Evolutionary conservation across 2,797 vertebrate species (phyloP).

Genomic region (Myiotriccus ornatus): DNA sequence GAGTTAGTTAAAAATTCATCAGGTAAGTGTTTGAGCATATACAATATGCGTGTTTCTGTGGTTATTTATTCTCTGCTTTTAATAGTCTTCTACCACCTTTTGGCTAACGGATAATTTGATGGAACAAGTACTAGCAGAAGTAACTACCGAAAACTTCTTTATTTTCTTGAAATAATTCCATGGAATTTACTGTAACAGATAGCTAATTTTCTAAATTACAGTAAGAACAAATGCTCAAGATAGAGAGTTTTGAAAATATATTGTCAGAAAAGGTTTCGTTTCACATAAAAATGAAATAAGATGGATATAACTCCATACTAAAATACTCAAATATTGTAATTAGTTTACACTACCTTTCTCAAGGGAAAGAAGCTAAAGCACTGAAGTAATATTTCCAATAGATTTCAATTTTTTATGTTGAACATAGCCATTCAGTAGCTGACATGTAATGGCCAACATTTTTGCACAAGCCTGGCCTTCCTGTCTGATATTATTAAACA

Average conservation of each 20-base stretch:
- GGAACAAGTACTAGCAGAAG: neutral
- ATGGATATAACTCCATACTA: neutral
- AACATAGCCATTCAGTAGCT: neutral
- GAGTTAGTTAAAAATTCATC: neutral
- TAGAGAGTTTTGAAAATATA: neutral
- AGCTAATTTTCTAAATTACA: conserved; percentile 4
- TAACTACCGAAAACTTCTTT: neutral
- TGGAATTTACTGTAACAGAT: neutral
- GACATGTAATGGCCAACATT: neutral
- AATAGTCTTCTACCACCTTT: neutral
- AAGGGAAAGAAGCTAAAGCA: neutral
- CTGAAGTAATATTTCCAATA: neutral
- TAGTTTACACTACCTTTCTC: neutral
- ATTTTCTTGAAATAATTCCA: neutral
- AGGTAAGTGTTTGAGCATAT: neutral
- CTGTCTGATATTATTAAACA: neutral
- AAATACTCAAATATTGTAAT: neutral
- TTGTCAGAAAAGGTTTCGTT: neutral
- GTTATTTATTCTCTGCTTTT: neutral
- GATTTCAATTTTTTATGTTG: neutral
- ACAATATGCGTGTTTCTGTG: neutral
- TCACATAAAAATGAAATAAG: conserved; percentile 1
- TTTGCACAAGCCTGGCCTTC: neutral
- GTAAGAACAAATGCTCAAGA: neutral
- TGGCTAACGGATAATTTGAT: neutral